Base-by-base conservation (phyloP, 2,888 invertebrate genomes). In the Pimpla rufipes region DNA sequence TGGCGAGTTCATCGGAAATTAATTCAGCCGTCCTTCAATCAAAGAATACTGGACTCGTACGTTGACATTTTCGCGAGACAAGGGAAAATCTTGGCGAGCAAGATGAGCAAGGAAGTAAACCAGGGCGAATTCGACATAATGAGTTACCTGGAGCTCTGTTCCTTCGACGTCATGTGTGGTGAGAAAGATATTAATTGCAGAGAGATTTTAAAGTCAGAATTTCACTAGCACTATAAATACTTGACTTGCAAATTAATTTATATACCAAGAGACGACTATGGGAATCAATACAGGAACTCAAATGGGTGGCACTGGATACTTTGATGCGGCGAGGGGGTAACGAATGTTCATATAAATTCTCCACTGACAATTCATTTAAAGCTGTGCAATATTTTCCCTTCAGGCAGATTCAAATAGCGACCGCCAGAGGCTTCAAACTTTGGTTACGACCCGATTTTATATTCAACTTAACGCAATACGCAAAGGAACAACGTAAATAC, bases 371-470 rank as follows among this genome's bases (percentile, higher is more conserved):
- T 45, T 21, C 23, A 16, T 13, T 7, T 16, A 16, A 1, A 23
- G 11, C n/a, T n/a, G n/a, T n/a, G n/a, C n/a, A 21, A 23, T 52
- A 75, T 68, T n/a, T 35, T 23, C 2, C 81, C 85, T 93, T 91
- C 84, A 93, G 92, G 2, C 92, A 93, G 16, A 93, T 94, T 89
- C 92, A 93, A 1, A 93, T 94, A 50, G 93, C 94, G n/a, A 62
- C 94, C 90, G 93, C 92, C 92, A 91, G 94, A 11, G 90, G 94
- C 71, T 94, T 94, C 87, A 94, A 94, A 86, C 92, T 94, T 0
- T 96, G 96, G 96, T 91, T 95, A 79, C 95, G 95, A 92, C 94
- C 95, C 0, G 94, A 96, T 74, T 93, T 94, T 0, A 91, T 96
- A 47, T 96, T 95, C 92, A 94, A 94, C 62, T 89, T 94, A 10